Base-by-base conservation (phyloP, 64 coral and sea anemone genomes). In the Platygyra sinensis region DNA sequence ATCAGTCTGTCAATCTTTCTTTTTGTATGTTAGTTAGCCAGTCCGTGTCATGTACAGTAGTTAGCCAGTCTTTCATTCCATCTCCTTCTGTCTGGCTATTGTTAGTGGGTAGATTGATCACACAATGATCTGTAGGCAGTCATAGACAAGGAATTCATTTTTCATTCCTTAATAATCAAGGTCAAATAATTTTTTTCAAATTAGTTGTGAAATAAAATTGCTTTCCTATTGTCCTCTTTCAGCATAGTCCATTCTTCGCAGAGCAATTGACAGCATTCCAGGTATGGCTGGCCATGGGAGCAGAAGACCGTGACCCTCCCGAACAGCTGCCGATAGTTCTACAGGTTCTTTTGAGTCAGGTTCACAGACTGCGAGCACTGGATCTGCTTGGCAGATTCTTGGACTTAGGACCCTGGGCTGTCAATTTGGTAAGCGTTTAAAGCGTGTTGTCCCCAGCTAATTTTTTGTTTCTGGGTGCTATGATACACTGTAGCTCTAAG, bases 231-330 rank as follows among this genome's bases (percentile, higher is more conserved):
- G 10, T 87, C 42, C 27, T 30, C 30, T 86, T 87, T 50, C 83
- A 98, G 96, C 90, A 98, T 74, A 98, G 96, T 69, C 82, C 86
- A 28, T 98, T 98, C 74, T 98, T 98, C 91, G 80, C 96, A 54
- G 90, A 98, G 77, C 96, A 98, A 74, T 73, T 98, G 71, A 90
- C 90, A 36, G 96, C 96, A 95, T 98, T 98, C 80, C 96, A 98
- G 67, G 96, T 98, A 46, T 98, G 96, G 96, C 87, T 98, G 73
- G 96, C 96, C 3, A 95, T 98, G 93, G 96, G 96, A 24, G 89
- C 93, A 62, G 72, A 95, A 59, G 64, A 88, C 20, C 73, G 96
- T 59, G 94, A 93, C 62, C 96, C 96, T 15, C 96, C 96, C 4
- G 96, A 98, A 33, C 96, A 98, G 83, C 73, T 98, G 32, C 96